A percentile compares a stretch with the other conserved stretches of the same genome.
These are phyloP conservation scores for Molanna angustata DNA, from an alignment of 2,888 invertebrate genomes.

Conservation along the genomic window DNA sequence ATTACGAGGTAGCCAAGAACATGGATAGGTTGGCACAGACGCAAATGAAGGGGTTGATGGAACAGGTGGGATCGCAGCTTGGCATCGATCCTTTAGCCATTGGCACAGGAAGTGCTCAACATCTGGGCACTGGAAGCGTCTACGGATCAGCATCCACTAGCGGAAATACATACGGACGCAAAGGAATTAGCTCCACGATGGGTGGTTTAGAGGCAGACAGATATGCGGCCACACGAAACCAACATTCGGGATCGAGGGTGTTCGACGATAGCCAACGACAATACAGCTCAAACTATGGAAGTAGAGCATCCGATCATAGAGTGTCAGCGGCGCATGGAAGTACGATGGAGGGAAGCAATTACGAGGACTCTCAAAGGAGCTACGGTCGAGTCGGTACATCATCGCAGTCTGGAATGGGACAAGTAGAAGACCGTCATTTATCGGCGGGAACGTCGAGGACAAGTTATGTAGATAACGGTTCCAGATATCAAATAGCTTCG, in stretches of 20 bases:
- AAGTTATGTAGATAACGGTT: conserved; percentile 1
- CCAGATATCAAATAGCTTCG: conserved; percentile 8
- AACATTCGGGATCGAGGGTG: neutral
- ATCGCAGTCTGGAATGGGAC: conserved; percentile 3
- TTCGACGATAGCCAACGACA: conserved; percentile 1
- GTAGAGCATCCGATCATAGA: conserved; percentile 11
- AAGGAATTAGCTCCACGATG: conserved; percentile 11
- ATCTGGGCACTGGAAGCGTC: conserved; percentile 40
- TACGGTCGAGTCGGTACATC: neutral
- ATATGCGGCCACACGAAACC: too few relatives aligned
- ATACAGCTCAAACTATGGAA: conserved; percentile 11
- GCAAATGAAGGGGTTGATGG: conserved; percentile 49
- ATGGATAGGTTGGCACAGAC: conserved; percentile 51
- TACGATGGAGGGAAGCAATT: too few relatives aligned
- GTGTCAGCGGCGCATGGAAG: too few relatives aligned
- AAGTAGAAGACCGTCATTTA: too few relatives aligned
- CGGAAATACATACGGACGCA: conserved; percentile 41
- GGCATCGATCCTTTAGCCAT: conserved; percentile 45
- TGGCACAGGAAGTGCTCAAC: conserved; percentile 30
- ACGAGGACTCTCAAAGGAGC: neutral
- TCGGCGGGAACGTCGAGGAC: neutral
- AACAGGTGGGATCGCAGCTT: conserved; percentile 48
- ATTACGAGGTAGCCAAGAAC: conserved; percentile 51
- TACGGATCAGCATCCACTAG: conserved; percentile 48
- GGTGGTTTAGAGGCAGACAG: neutral